A percentile compares a stretch with the other conserved stretches of the same genome.
phyloP scores from a whole-genome alignment of 2,113 vertebrate species.

The Amphilophus citrinellus region DNA sequence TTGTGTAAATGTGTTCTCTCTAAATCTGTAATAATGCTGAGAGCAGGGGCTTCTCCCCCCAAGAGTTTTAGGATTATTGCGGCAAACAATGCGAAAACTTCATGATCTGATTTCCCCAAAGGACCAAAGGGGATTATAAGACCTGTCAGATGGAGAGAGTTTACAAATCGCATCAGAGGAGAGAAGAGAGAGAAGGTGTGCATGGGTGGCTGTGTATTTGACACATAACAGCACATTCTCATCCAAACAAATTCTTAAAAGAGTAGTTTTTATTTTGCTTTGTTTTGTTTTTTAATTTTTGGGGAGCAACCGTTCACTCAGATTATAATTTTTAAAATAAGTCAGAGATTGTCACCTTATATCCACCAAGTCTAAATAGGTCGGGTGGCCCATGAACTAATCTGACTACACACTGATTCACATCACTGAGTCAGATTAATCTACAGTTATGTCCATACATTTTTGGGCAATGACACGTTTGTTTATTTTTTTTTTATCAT shows the following conservation, averaged over 20 bases:
- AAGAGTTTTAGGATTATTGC: neutral
- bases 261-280: too few relatives aligned
- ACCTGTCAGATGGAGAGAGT: neutral
- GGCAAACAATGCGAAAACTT: neutral
- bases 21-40: neutral
- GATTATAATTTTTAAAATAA: neutral
- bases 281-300: too few relatives aligned
- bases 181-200: neutral
- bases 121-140: neutral
- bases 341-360: neutral
- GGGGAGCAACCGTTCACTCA: neutral
- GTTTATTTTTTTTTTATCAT: too few relatives aligned
- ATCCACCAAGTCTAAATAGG: neutral
- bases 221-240: neutral
- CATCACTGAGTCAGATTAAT: neutral
- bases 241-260: neutral
- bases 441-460: neutral
- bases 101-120: slow-evolving; percentile 13
- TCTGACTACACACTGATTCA: neutral
- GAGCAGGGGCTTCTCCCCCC: neutral
- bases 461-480: too few relatives aligned
- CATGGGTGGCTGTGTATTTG: neutral
- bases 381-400: neutral
- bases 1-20: neutral
- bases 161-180: neutral